Evolutionary conservation across 2,888 invertebrate species (phyloP).

Genomic region (Orchesella flavescens): DNA sequence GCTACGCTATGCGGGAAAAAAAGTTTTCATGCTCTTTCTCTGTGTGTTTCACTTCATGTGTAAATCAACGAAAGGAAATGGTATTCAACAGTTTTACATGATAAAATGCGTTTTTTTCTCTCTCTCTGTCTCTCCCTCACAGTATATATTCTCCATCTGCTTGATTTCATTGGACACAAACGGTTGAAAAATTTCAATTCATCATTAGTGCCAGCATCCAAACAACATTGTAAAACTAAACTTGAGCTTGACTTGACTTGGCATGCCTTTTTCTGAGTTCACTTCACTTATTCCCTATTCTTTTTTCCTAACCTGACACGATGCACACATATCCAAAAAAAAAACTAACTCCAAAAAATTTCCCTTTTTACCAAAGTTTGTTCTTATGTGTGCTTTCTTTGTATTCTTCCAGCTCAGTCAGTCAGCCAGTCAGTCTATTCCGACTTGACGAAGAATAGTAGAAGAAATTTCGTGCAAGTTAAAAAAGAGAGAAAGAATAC

Average conservation of each 20-base stretch:
- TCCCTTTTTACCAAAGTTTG: background rate
- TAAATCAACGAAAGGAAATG: no score
- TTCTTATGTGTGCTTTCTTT: no score
- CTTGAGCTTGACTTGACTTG: conserved; percentile 14
- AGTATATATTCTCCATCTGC: background rate
- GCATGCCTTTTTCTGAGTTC: background rate
- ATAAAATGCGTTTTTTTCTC: background rate
- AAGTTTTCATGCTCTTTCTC: no score
- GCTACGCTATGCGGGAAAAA: no score
- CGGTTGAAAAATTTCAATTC: conserved; percentile 35
- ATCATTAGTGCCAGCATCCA: conserved; percentile 30
- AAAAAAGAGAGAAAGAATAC: background rate
- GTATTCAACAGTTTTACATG: background rate
- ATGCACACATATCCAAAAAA: no score
- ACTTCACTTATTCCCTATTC: background rate
- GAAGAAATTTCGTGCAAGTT: background rate
- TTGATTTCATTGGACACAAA: background rate
- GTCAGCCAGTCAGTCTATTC: no score
- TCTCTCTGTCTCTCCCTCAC: background rate
- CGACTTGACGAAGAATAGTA: no score
- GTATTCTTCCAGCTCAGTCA: no score
- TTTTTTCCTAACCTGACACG: background rate
- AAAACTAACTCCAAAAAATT: background rate
- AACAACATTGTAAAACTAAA: conserved; percentile 1
- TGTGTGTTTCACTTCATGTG: no score